phyloP scores from a whole-genome alignment of 2,888 invertebrate genomes.

The Himalopsyche anomala region DNA sequence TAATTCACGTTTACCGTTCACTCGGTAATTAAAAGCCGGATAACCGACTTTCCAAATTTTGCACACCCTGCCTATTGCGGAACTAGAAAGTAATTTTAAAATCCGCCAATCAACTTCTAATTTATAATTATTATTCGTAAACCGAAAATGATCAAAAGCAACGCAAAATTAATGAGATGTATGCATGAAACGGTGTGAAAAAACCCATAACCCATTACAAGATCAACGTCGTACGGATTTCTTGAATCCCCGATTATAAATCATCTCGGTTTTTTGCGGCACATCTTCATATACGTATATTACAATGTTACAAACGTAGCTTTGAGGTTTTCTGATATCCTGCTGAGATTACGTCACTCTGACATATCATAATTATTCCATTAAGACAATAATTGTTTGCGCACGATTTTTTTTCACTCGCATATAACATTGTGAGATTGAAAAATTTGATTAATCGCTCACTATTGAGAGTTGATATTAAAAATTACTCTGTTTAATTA shows the following conservation, averaged over 20 bases:
- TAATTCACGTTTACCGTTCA: too few relatives aligned
- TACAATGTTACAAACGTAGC: too few relatives aligned
- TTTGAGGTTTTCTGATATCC: conserved; percentile 17
- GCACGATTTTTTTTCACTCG: conserved; percentile 21
- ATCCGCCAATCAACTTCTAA: neutral
- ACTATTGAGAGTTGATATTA: neutral
- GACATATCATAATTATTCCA: conserved; percentile 26
- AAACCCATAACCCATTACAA: neutral
- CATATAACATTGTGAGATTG: neutral
- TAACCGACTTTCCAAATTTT: too few relatives aligned
- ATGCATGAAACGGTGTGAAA: neutral
- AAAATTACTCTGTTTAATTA: neutral
- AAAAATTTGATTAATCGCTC: neutral
- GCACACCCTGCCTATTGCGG: too few relatives aligned
- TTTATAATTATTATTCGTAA: conserved; percentile 3
- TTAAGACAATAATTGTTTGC: conserved; percentile 26
- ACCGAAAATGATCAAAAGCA: neutral
- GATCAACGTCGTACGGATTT: neutral
- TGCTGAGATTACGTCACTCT: conserved; percentile 11
- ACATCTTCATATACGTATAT: neutral
- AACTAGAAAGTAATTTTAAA: neutral
- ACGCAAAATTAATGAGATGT: conserved; percentile 29
- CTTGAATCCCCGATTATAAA: conserved; percentile 1
- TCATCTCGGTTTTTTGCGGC: neutral
- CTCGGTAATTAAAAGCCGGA: too few relatives aligned